Conservation (phyloP, 2,888 invertebrate genomes). For the Achlya flavicornis region DNA sequence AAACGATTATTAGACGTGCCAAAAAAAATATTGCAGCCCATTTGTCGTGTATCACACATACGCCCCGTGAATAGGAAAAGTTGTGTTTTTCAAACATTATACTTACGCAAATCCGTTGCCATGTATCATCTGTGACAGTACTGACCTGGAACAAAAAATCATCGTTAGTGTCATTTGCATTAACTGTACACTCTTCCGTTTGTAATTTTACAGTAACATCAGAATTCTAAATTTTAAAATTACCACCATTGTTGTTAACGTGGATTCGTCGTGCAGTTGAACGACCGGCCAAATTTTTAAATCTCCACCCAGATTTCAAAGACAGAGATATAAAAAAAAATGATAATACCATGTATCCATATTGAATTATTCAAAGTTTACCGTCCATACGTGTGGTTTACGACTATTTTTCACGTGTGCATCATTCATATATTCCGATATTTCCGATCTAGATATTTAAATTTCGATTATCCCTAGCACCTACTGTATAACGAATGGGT, state of each 20-base stretch:
- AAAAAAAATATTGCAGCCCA: constrained; percentile 40
- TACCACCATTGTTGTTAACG: constrained; percentile 45
- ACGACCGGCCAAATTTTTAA: constrained; percentile 77
- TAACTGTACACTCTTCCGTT: constrained; percentile 12
- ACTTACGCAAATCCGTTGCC: constrained; percentile 33
- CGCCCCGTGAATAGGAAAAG: constrained; percentile 33
- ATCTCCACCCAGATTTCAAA: constrained; percentile 69
- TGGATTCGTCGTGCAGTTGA: constrained; percentile 52
- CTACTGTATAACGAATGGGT: constrained; percentile 38
- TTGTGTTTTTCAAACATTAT: constrained; percentile 34
- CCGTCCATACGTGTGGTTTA: constrained; percentile 50
- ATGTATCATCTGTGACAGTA: constrained; percentile 12
- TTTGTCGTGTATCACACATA: constrained; percentile 44
- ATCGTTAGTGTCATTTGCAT: constrained; percentile 12
- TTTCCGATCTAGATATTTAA: constrained; percentile 69
- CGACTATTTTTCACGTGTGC: constrained; percentile 51
- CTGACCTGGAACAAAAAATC: constrained; percentile 24
- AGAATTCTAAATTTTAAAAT: constrained; percentile 41
- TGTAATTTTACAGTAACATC: constrained; percentile 19
- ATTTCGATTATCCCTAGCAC: constrained; percentile 47
- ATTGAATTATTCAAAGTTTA: constrained; percentile 70
- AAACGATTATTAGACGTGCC: constrained; percentile 45
- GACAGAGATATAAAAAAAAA: constrained; percentile 57
- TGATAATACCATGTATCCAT: constrained; percentile 58
- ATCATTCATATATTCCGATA: constrained; percentile 59